These are phyloP conservation scores for human DNA, from an alignment of 2,113 vertebrate genomes.

Conservation along the genomic window DNA sequence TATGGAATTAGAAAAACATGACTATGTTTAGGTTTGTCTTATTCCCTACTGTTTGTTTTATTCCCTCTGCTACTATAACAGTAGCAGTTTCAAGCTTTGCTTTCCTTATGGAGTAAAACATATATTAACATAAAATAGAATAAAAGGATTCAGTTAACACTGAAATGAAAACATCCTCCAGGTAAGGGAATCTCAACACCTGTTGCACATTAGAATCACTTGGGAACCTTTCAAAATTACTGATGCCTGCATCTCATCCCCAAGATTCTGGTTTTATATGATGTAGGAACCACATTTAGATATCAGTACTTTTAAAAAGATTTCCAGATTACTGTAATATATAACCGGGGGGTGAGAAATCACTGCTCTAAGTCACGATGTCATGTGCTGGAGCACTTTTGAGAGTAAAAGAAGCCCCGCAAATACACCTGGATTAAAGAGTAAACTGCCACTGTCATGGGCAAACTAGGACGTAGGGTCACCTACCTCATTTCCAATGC, in stretches of 20 bases:
- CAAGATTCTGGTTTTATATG: not conserved
- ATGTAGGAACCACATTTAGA: not conserved
- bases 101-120: not conserved
- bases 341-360: conserved; percentile 9
- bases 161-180: not conserved
- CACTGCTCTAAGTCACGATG: not conserved
- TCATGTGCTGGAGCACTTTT: not conserved
- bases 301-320: not conserved
- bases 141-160: not conserved
- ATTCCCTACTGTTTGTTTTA: not conserved
- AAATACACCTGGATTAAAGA: not conserved
- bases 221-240: not conserved
- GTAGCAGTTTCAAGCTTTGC: not conserved
- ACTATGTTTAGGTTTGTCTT: conserved; percentile 12
- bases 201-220: not conserved
- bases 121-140: conserved; percentile 13
- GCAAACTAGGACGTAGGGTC: not conserved
- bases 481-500: not conserved
- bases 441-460: not conserved
- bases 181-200: not conserved
- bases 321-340: not conserved
- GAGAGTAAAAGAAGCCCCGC: not conserved
- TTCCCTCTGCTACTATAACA: not conserved
- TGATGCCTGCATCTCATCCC: not conserved
- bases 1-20: not conserved